A percentile compares a stretch with the other conserved stretches of the same genome.
Evolutionary conservation across 2,888 invertebrate genomes (phyloP).

Genomic region (Trachelus stipa): DNA sequence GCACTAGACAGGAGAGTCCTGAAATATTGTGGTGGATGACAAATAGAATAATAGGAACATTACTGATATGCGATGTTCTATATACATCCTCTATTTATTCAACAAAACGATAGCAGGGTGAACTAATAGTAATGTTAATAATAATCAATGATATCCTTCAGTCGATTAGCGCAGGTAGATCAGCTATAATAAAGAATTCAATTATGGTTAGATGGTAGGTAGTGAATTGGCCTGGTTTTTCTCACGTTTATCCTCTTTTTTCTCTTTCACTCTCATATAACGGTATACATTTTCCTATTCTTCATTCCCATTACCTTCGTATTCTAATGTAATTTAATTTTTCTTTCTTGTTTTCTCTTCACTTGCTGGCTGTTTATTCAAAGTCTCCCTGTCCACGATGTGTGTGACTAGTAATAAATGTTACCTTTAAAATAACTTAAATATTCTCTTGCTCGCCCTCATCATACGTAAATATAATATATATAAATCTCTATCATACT

Average conservation of each 20-base stretch:
- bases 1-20: neutral
- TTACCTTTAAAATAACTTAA: slow-evolving; percentile 58
- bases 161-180: slow-evolving; percentile 44
- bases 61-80: slow-evolving; percentile 6
- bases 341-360: neutral
- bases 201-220: neutral
- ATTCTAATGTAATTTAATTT: neutral
- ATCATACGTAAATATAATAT: slow-evolving; percentile 33
- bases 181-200: neutral
- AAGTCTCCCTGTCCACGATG: slow-evolving; percentile 45
- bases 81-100: slow-evolving; percentile 45
- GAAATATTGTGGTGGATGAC: neutral
- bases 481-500: slow-evolving; percentile 39
- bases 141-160: slow-evolving; percentile 41
- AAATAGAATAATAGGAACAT: slow-evolving; percentile 32
- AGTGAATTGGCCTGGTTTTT: neutral
- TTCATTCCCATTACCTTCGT: neutral
- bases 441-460: slow-evolving; percentile 41
- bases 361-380: slow-evolving; percentile 22
- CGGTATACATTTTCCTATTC: neutral
- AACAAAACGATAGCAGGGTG: slow-evolving; percentile 42
- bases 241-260: neutral
- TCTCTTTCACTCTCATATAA: neutral
- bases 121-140: slow-evolving; percentile 34
- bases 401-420: slow-evolving; percentile 61